Evolutionary conservation across 1,140 invertebrate species (phyloP).

Genomic region (Neotoxoptera formosana): DNA sequence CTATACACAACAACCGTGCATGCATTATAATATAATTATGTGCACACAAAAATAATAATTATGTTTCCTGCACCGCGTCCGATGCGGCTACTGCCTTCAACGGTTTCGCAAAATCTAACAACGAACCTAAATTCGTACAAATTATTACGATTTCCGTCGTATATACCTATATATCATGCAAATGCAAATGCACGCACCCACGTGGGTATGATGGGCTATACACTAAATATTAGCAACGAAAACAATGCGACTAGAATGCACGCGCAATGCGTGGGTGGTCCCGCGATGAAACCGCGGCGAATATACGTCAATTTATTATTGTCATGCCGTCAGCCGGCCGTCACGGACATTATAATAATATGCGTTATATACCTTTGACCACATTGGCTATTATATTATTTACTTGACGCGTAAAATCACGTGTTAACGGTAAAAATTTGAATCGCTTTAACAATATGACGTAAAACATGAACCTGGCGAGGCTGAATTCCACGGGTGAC

Average conservation of each 20-base stretch:
- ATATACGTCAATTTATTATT: neutral
- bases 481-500: neutral
- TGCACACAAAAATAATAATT: too few relatives aligned
- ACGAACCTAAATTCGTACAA: neutral
- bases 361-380: neutral
- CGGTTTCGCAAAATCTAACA: neutral
- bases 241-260: neutral
- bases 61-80: too few relatives aligned
- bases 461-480: neutral
- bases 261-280: neutral
- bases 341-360: neutral
- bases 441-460: neutral
- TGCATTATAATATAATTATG: too few relatives aligned
- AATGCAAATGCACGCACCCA: neutral
- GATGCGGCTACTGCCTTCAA: too few relatives aligned
- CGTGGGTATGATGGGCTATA: neutral
- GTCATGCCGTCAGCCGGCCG: neutral
- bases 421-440: slow-evolving; percentile 1
- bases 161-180: neutral
- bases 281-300: neutral
- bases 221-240: neutral
- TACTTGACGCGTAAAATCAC: neutral
- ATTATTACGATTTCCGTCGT: neutral
- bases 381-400: neutral
- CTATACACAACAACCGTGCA: too few relatives aligned